Evolutionary conservation across 2,888 invertebrate species (phyloP), one percentile per base, ranked within the genome.

Genomic region (Chaetogeoica ovagalla): DNA sequence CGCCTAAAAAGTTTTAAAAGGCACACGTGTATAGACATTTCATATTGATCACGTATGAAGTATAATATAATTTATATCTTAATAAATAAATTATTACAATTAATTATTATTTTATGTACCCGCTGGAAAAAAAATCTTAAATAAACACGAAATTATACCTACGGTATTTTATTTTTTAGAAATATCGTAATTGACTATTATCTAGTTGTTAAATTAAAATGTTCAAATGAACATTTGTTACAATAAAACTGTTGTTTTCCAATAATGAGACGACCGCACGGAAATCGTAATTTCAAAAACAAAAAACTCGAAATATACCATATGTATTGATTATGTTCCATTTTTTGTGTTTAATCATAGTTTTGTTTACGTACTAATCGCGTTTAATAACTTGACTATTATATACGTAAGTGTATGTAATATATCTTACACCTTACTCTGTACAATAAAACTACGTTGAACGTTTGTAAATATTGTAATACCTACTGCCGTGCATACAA

Each of bases 391-490:
- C 1, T 39, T 11, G 5, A 21, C 59, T 71, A 21, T 43, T 59
- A 39, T 21, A 19, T 11, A 17, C 17, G 9, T 59, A 21, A 17
- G 43, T 17, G 11, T 17, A 2, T 21, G 43, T 37, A 6, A 15
- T 30, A 3, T 15, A 48, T 21, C 15, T 8, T 69, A 3, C 13
- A 48, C 48, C 15, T 8, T 69, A 57, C 11, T 57, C 19, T 5
- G 43, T 43, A 30, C 30, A 43, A 59, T 55, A 71, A 43, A 43
- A 71, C 17, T 19, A 39, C 8, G 17, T 4, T 19, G 55, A 17
- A 19, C 11, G 59, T 59, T 71, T 17, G 59, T 71, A 71, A 59
- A 60, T 71, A 59, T 43, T 43, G 23, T 43, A 19, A 19, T 71
- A 43, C 43, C 6, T 43, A 43, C 57, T 71, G 39, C 17, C 37